These are phyloP conservation scores for Staurois parvus DNA, from an alignment of 2,797 vertebrate genomes.

Conservation along the genomic window DNA sequence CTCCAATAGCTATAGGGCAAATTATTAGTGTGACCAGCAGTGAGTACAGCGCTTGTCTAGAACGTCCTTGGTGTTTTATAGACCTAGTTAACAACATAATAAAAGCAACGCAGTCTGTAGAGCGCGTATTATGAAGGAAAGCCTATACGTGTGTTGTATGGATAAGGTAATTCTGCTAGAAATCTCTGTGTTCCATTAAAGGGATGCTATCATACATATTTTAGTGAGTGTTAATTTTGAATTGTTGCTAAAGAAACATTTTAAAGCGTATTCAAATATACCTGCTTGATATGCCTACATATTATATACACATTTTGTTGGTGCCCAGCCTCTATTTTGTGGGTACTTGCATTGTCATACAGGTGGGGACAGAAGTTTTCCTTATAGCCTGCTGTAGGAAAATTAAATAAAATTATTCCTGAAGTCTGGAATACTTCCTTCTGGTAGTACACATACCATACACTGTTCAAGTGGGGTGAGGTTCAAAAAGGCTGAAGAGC, in stretches of 20 bases:
- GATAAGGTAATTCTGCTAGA: conserved; percentile 26
- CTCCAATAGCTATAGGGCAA: conserved; percentile 58
- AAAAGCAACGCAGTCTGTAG: conserved; percentile 45
- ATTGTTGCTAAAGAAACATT: neutral
- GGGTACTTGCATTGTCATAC: too few relatives aligned
- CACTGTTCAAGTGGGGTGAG: too few relatives aligned
- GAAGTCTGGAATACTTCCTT: too few relatives aligned
- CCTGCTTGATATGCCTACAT: too few relatives aligned
- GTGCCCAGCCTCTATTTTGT: too few relatives aligned
- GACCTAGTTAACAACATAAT: conserved; percentile 61
- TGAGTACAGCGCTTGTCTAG: conserved; percentile 36
- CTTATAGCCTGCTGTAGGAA: too few relatives aligned
- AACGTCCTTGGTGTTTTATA: conserved; percentile 60
- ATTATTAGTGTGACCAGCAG: conserved; percentile 55
- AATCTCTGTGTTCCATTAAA: conserved; percentile 20
- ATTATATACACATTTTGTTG: too few relatives aligned
- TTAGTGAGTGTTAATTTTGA: neutral
- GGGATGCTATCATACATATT: neutral
- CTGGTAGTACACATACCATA: too few relatives aligned
- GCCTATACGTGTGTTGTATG: conserved; percentile 28
- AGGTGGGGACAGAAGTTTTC: too few relatives aligned
- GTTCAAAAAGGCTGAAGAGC: too few relatives aligned
- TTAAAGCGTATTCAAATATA: too few relatives aligned
- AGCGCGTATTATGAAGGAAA: conserved; percentile 46
- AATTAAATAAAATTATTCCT: too few relatives aligned